Evolutionary conservation across 2,888 invertebrate species (phyloP), one percentile per base, ranked within the genome.

Genomic region (Abrostola tripartita): DNA sequence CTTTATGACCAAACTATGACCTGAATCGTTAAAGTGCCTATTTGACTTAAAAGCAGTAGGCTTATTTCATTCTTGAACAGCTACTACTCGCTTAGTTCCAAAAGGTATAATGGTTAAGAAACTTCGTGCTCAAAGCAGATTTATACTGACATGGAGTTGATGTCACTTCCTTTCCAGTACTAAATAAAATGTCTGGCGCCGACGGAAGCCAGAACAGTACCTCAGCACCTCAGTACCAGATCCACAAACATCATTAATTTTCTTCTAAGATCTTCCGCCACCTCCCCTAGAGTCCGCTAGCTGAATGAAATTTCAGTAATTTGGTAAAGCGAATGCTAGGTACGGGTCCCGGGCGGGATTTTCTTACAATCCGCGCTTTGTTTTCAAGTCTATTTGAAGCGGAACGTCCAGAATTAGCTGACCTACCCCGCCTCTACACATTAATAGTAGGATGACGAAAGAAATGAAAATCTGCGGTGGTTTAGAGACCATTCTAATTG

Each of bases 221-320:
- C 24, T 47, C 58, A 24, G 24, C 4, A 24, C 8, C 24, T 47
- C 0, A 47, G 44, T 78, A 60, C 86, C 89, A 38, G 65, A 78
- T 83, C 84, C 68, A 67, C 2, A 42, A 58, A 50, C 8, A 51
- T 58, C 60, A 54, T 67, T 73, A 74, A 80, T 77, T 78, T 73
- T 37, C 52, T 74, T 84, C 72, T 5, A 6, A 61, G 55, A 78
- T 89, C 86, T 61, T 52, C 36, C 56, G 52, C 65, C 81, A 83
- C 79, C 86, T 80, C 84, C 82, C 85, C 79, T 82, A 68, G 84
- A 88, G 90, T 90, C 92, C 90, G 88, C 90, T 92, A 90, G 90
- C 91, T 89, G 93, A 93, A 93, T 91, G 93, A 94, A 93, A 92
- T 93, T 93, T 90, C 91, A 92, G 93, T 93, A 93, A 94, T 94